Evolutionary conservation across 2,113 vertebrate genomes (phyloP).

Genomic region (Pyxicephalus adspersus): DNA sequence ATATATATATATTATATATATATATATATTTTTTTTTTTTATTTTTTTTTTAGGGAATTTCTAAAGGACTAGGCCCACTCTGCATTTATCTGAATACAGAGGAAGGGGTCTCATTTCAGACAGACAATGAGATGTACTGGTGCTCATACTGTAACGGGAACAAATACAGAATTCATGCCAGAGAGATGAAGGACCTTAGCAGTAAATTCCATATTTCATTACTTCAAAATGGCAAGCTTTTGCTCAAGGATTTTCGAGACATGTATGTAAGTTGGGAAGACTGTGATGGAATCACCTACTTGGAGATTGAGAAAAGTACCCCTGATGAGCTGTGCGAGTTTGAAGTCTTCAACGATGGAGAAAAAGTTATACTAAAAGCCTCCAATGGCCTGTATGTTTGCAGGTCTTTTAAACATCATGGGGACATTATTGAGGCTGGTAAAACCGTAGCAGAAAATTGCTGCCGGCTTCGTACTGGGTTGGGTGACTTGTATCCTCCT

Average conservation of each 20-base stretch:
- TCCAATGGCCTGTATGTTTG: conserved; percentile 37
- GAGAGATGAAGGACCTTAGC: conserved; percentile 15
- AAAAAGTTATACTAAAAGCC: conserved; percentile 31
- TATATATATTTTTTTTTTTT: too few relatives aligned
- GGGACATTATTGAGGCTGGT: conserved; percentile 6
- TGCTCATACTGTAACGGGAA: conserved; percentile 5
- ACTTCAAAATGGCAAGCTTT: conserved; percentile 24
- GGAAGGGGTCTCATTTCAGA: conserved; percentile 45
- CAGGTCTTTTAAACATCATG: conserved; percentile 15
- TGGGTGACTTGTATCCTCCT: conserved; percentile 39
- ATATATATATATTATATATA: too few relatives aligned
- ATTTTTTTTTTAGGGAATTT: not conserved
- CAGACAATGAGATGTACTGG: conserved; percentile 40
- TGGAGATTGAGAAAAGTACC: conserved; percentile 13
- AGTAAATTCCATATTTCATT: conserved; percentile 27
- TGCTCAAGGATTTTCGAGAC: conserved; percentile 27
- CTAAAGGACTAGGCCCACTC: conserved; percentile 38
- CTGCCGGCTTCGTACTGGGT: conserved; percentile 20
- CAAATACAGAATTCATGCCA: not conserved
- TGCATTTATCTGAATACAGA: not conserved
- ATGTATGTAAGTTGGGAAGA: conserved; percentile 17
- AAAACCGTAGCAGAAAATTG: not conserved
- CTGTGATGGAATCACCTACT: not conserved
- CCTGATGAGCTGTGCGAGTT: conserved; percentile 37
- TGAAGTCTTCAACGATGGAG: conserved; percentile 36